Conservation (phyloP, 2,888 invertebrate genomes). For the Idaea biselata region DNA sequence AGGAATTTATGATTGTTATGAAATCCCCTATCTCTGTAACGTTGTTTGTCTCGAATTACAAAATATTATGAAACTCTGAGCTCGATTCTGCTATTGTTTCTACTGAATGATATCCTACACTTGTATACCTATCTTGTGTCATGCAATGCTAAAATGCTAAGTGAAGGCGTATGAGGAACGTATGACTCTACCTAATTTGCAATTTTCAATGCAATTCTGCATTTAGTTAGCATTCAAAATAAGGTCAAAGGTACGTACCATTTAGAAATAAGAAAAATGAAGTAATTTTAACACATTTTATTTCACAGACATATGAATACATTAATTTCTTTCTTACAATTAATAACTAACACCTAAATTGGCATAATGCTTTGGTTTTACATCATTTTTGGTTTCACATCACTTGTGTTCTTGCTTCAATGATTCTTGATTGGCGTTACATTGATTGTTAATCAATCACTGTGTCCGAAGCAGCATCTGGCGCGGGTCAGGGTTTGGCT, state of each 20-base stretch:
- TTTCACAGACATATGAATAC: slow-evolving; percentile 19
- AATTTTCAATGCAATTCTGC: background rate
- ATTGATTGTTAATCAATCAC: slow-evolving; percentile 27
- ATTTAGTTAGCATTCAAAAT: background rate
- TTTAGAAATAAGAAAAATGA: slow-evolving; percentile 20
- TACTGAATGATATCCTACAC: background rate
- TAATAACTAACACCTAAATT: slow-evolving; percentile 43
- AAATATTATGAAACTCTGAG: background rate
- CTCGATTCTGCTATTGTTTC: background rate
- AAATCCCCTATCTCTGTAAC: background rate
- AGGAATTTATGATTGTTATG: background rate
- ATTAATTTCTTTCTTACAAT: slow-evolving; percentile 34
- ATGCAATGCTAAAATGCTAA: slow-evolving; percentile 1
- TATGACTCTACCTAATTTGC: background rate
- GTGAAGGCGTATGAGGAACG: background rate
- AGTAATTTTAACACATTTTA: slow-evolving; percentile 29
- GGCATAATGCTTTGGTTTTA: slow-evolving; percentile 41
- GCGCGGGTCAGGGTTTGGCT: slow-evolving; percentile 33
- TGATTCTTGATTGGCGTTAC: slow-evolving; percentile 21
- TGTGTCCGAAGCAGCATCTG: slow-evolving; percentile 27
- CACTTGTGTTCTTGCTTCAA: slow-evolving; percentile 43
- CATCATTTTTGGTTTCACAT: slow-evolving; percentile 49
- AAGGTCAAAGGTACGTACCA: slow-evolving; percentile 18
- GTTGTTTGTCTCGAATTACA: background rate
- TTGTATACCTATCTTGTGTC: background rate